Conservation (phyloP, 2,888 invertebrate genomes). For the Erynnis tages region DNA sequence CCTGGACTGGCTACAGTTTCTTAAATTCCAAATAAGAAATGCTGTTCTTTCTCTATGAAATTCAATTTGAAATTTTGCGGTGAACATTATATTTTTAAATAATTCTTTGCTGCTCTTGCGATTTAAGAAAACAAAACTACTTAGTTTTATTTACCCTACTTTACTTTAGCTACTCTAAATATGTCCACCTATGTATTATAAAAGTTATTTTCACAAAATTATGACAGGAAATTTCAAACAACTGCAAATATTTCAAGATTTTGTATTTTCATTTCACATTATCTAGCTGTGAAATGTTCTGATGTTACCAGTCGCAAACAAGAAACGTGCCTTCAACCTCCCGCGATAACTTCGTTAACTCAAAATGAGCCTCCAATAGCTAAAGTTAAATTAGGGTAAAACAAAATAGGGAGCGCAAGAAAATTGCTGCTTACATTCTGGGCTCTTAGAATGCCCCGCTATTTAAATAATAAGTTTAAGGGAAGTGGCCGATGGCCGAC, state of each 20-base stretch:
- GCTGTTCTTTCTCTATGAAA: conserved; percentile 6
- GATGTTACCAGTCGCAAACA: conserved; percentile 41
- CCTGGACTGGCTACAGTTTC: conserved; percentile 1
- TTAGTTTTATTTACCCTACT: no score
- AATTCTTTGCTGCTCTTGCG: no score
- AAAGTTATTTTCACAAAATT: no score
- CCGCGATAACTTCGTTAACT: conserved; percentile 64
- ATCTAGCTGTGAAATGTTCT: conserved; percentile 21
- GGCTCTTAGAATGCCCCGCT: conserved; percentile 28
- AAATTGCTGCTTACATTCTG: conserved; percentile 45
- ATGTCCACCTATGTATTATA: no score
- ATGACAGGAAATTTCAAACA: no score
- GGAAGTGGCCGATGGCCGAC: background rate
- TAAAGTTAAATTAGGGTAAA: conserved; percentile 74
- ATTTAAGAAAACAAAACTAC: no score
- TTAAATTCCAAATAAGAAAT: conserved; percentile 12
- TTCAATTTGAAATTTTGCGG: conserved; percentile 6
- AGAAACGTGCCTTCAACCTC: conserved; percentile 49
- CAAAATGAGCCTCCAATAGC: conserved; percentile 68
- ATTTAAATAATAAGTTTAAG: background rate
- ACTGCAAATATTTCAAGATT: no score
- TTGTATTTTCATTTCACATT: background rate
- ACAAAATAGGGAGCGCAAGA: conserved; percentile 51
- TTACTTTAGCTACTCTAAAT: no score
- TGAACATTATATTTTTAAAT: background rate